Evolutionary conservation across 2,797 vertebrate genomes (phyloP).

Genomic region (Mormyrops boulengeri): DNA sequence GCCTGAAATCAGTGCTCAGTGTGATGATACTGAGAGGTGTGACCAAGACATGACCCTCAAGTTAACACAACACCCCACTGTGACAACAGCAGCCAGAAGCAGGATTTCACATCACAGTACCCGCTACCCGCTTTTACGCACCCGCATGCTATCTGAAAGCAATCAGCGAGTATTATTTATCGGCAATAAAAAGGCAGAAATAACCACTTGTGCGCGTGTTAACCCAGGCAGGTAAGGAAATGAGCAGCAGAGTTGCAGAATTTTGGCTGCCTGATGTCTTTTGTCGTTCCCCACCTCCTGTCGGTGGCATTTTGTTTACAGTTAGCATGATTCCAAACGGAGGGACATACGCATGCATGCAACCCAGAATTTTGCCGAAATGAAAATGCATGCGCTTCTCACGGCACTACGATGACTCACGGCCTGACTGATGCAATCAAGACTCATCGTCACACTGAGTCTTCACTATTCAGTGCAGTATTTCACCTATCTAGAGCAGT

Average conservation of each 20-base stretch:
- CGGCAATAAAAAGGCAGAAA: not conserved
- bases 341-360: not conserved
- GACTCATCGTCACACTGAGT: not conserved
- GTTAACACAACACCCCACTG: conserved; percentile 13
- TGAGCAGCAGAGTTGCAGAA: not conserved
- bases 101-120: not conserved
- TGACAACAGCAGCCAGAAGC: conserved; percentile 1
- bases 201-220: not conserved
- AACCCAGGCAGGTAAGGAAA: not conserved
- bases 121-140: not conserved
- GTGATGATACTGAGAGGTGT: conserved; percentile 15
- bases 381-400: not conserved
- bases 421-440: not conserved
- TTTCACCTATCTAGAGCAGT: not conserved
- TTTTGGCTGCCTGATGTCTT: not conserved
- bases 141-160: not conserved
- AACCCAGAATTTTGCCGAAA: not conserved
- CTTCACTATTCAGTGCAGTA: not conserved
- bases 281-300: not conserved
- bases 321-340: not conserved
- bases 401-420: not conserved
- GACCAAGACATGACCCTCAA: conserved; percentile 13
- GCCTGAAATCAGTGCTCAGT: conserved; percentile 17
- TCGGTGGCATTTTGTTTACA: not conserved
- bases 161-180: not conserved